Base-by-base conservation (phyloP, 2,113 vertebrate species). In the Perca fluviatilis region DNA sequence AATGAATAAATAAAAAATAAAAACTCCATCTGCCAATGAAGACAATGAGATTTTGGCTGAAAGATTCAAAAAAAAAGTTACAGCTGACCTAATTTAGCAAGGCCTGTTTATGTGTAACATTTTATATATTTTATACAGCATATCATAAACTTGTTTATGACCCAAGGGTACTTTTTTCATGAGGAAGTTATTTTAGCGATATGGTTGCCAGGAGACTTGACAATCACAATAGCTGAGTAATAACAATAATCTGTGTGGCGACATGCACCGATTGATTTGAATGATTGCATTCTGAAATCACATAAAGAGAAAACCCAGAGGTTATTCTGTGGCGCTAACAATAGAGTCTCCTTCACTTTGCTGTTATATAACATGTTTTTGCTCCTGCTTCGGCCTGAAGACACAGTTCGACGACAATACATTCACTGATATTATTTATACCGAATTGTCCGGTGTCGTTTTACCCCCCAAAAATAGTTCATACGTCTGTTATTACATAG, bases 151-250 rank as follows among this genome's bases (percentile, higher is more conserved):
- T 14, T 15, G 47, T 86, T 79, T 75, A 78, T 61, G 60, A 67
- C 36, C 14, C 56, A 54, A 16, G 15, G 13, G 4, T n/a, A n/a
- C 40, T 40, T 40, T 40, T 65, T 36, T 62, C 18, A 82, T 36
- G 16, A 74, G 70, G 83, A 86, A 79, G 72, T 68, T 69, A 80
- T 89, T 86, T 63, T 43, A 54, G 65, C 36, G 30, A 27, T 53
- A 21, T 11, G 21, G 61, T 86, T 85, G 61, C 79, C 74, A 61
- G 54, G 87, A 50, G 40, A 82, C 79, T 33, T 19, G 46, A 15
- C 18, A 30, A 57, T 53, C 30, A 49, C 40, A 79, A 68, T 25
- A 51, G 30, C 49, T 64, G 47, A 18, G 54, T 56, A 73, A 66
- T 14, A 65, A 30, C 21, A 19, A 10, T 56, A 56, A 61, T 36